Evolutionary conservation across 2,797 vertebrate species (phyloP).

Genomic region (Smutsia gigantea): DNA sequence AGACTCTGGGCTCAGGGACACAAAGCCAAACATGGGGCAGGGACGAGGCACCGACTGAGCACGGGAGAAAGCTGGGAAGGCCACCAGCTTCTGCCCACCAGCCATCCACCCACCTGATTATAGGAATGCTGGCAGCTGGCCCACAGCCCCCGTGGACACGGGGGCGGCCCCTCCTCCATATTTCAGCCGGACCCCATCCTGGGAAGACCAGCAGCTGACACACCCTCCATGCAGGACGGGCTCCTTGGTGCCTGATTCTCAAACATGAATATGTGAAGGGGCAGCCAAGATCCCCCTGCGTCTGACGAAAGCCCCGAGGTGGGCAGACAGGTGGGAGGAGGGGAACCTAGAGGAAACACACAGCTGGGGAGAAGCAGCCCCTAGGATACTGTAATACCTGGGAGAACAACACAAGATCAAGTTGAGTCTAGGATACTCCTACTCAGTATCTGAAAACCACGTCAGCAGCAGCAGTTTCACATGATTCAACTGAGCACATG

Average conservation of each 20-base stretch:
- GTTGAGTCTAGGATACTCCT: fast-evolving
- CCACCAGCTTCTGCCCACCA: too few species aligned
- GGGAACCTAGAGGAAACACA: background rate
- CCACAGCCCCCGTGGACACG: background rate
- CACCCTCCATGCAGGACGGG: fast-evolving
- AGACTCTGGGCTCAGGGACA: background rate
- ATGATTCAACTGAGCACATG: fast-evolving
- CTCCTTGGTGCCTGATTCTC: background rate
- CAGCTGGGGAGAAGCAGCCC: fast-evolving
- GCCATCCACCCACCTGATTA: fast-evolving
- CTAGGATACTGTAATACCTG: fast-evolving
- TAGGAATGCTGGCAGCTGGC: background rate
- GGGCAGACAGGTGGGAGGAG: background rate
- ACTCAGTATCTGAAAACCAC: background rate
- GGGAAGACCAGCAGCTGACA: background rate
- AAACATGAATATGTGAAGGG: too few species aligned
- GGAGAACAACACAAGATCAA: background rate
- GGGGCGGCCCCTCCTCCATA: background rate
- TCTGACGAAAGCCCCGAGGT: fast-evolving
- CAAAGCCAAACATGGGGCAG: background rate
- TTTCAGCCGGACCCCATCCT: fast-evolving
- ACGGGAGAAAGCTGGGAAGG: background rate
- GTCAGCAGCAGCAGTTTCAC: too few species aligned
- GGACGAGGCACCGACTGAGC: background rate
- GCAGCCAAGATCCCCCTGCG: fast-evolving